Percentiles rank a stretch among this genome's conserved stretches.
Evolutionary conservation across 2,113 vertebrate genomes (phyloP).

Genomic region (Elanoides forficatus): DNA sequence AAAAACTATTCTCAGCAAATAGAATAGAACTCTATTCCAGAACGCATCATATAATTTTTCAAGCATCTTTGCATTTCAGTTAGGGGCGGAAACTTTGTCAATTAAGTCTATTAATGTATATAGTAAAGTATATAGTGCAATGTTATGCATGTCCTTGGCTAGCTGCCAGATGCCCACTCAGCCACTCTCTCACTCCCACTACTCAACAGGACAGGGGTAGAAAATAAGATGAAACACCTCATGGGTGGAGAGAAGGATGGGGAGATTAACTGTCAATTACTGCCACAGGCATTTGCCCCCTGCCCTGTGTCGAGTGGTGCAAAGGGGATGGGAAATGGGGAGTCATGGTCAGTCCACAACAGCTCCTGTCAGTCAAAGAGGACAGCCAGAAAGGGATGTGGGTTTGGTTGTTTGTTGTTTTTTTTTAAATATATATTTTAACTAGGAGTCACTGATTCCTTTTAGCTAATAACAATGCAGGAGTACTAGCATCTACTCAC

Average conservation of each 20-base stretch:
- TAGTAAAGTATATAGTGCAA: not conserved
- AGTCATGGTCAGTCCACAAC: not conserved
- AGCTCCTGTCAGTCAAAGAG: not conserved
- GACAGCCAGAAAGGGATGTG: not conserved
- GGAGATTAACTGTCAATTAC: not conserved
- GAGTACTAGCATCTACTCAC: not conserved
- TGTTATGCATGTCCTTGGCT: accelerated
- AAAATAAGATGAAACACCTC: not conserved
- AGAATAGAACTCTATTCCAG: no score
- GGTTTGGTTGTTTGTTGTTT: not conserved
- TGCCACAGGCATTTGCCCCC: accelerated
- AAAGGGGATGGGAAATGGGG: not conserved
- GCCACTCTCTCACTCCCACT: not conserved
- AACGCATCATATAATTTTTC: not conserved
- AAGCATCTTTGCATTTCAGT: not conserved
- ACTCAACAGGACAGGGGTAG: not conserved
- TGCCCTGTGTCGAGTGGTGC: accelerated
- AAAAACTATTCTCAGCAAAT: not conserved
- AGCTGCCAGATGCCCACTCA: not conserved
- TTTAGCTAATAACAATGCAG: not conserved
- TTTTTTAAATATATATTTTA: not conserved
- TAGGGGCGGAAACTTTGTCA: not conserved
- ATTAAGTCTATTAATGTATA: not conserved
- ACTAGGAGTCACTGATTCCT: not conserved
- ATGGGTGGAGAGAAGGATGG: not conserved